These are phyloP conservation scores for Dicycla oo DNA, from an alignment of 2,888 invertebrate genomes.

Conservation along the genomic window DNA sequence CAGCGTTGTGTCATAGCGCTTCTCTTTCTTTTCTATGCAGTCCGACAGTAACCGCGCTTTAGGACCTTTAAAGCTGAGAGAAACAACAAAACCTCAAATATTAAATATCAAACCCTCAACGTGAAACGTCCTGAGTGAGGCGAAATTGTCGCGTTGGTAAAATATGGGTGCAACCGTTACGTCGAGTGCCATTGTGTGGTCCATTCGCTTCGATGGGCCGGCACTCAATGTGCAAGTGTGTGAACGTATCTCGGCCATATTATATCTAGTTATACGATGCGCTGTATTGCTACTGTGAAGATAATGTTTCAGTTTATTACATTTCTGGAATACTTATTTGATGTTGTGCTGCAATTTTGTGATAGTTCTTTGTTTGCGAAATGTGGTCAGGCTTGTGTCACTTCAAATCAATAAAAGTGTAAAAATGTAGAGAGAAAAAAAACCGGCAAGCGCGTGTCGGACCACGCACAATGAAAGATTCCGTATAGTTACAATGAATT, in stretches of 20 bases:
- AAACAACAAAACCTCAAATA: background rate
- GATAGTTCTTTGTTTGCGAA: background rate
- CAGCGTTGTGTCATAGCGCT: too few species aligned
- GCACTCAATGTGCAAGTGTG: slow-evolving; percentile 37
- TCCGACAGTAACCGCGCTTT: too few species aligned
- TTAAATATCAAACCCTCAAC: slow-evolving; percentile 13
- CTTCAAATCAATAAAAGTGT: background rate
- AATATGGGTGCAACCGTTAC: slow-evolving; percentile 42
- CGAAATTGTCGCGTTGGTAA: slow-evolving; percentile 37
- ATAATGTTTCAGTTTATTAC: slow-evolving; percentile 18
- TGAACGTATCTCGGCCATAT: slow-evolving; percentile 25
- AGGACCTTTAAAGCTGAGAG: too few species aligned
- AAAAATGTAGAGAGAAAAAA: too few species aligned
- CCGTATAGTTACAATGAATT: too few species aligned
- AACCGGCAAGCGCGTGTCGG: too few species aligned
- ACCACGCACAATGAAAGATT: too few species aligned
- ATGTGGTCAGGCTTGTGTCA: background rate
- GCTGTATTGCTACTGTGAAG: slow-evolving; percentile 2
- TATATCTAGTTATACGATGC: slow-evolving; percentile 4
- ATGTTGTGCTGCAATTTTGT: background rate
- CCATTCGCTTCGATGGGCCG: slow-evolving; percentile 41
- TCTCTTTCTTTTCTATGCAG: too few species aligned
- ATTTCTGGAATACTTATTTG: slow-evolving; percentile 7
- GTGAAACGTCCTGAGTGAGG: slow-evolving; percentile 19
- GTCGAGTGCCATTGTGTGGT: slow-evolving; percentile 45